These are phyloP conservation scores for Erpornis zantholeuca DNA, from an alignment of 2,113 vertebrate species.

Conservation along the genomic window DNA sequence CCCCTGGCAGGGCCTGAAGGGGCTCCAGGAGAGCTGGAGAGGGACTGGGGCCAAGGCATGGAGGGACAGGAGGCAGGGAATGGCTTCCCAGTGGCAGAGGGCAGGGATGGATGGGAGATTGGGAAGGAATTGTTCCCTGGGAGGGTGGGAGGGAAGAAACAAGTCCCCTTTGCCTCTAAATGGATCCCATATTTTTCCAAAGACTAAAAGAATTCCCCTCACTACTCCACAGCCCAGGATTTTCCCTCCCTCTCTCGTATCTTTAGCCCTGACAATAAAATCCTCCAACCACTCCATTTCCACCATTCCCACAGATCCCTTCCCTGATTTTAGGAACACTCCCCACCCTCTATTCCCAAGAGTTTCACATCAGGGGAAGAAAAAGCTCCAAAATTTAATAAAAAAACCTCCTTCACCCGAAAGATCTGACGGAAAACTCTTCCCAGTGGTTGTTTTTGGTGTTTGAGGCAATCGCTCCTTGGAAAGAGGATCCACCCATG, in stretches of 20 bases:
- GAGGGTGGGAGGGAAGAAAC: not conserved
- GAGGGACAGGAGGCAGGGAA: not conserved
- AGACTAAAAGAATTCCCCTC: not conserved
- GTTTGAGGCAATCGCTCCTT: not conserved
- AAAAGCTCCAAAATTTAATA: not conserved
- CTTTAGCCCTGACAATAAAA: not conserved
- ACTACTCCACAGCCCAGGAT: not conserved
- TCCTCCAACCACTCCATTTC: not conserved
- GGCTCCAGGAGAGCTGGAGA: not conserved
- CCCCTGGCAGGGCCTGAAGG: too few species aligned
- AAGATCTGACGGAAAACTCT: not conserved
- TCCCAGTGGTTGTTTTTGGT: not conserved
- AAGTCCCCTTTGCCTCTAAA: not conserved
- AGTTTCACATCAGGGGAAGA: not conserved
- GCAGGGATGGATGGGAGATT: not conserved
- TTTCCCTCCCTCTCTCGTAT: not conserved
- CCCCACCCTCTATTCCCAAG: not conserved
- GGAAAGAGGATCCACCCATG: not conserved
- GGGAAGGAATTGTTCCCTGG: not conserved
- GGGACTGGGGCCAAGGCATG: not conserved
- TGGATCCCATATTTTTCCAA: not conserved
- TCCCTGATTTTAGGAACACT: not conserved
- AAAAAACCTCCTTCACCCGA: not conserved
- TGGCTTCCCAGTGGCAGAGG: not conserved
- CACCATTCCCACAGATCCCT: not conserved